Conservation (phyloP, 2,888 invertebrate species). For the Stomorhina lunata region DNA sequence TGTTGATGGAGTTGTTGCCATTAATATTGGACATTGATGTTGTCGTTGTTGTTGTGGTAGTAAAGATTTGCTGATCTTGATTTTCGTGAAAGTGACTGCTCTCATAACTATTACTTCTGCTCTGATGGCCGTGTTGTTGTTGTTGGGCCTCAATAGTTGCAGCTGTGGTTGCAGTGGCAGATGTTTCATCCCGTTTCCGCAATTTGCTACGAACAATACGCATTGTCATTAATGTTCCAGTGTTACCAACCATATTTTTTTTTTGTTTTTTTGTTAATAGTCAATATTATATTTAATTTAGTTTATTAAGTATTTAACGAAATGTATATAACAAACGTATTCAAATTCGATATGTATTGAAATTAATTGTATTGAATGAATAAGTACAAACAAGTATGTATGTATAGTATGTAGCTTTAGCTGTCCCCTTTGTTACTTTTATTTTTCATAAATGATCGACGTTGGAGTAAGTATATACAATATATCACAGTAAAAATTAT, state of each 20-base stretch:
- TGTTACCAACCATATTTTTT: slow-evolving; percentile 87
- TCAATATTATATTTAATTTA: slow-evolving; percentile 14
- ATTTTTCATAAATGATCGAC: neutral
- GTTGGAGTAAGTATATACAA: neutral
- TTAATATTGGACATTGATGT: slow-evolving; percentile 64
- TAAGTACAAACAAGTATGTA: neutral
- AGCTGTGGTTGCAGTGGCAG: slow-evolving; percentile 83
- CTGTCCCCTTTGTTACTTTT: neutral
- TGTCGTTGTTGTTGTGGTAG: neutral
- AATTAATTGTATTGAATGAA: neutral
- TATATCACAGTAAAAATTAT: neutral
- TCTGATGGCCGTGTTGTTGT: slow-evolving; percentile 80
- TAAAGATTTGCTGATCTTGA: slow-evolving; percentile 65
- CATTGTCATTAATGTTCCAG: slow-evolving; percentile 92
- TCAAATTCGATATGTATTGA: neutral
- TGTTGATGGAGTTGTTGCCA: slow-evolving; percentile 63
- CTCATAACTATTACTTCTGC: slow-evolving; percentile 72
- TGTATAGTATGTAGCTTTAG: too few species aligned
- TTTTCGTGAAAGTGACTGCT: slow-evolving; percentile 70
- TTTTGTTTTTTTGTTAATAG: slow-evolving; percentile 27
- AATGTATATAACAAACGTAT: neutral
- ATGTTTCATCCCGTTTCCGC: slow-evolving; percentile 90
- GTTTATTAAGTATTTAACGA: neutral
- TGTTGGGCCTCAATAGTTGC: slow-evolving; percentile 82
- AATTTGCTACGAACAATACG: slow-evolving; percentile 95